phyloP scores from a whole-genome alignment of 2,888 invertebrate species.

The Ichneumoninae sp. region DNA sequence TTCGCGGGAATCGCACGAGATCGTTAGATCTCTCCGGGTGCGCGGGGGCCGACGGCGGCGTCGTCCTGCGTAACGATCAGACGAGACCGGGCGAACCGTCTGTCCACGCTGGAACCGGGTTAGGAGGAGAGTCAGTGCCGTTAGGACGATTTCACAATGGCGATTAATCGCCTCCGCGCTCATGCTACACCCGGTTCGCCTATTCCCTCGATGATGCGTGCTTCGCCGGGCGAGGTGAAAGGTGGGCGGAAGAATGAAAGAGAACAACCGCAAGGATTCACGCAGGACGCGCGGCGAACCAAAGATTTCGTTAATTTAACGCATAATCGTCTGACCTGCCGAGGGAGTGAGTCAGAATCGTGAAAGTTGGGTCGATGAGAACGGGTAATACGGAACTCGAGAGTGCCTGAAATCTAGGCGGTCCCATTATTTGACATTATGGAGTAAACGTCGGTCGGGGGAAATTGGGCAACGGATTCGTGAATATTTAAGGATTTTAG shows the following conservation, averaged over 20 bases:
- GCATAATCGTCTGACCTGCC: conserved; percentile 32
- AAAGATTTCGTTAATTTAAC: conserved; percentile 40
- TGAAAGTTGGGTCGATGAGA: conserved; percentile 42
- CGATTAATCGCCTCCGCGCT: conserved; percentile 70
- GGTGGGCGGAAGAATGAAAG: conserved; percentile 65
- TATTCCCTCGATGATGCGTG: conserved; percentile 36
- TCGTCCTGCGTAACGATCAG: conserved; percentile 39
- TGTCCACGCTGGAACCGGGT: conserved; percentile 70
- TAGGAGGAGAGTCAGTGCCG: conserved; percentile 71
- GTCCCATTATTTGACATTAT: neutral
- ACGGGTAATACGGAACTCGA: conserved; percentile 10
- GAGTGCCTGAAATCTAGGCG: neutral
- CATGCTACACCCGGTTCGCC: conserved; percentile 27
- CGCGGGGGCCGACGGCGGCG: neutral
- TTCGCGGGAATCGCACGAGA: neutral
- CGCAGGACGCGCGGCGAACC: conserved; percentile 7
- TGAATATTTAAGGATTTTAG: neutral
- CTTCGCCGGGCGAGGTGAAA: conserved; percentile 64
- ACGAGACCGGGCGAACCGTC: conserved; percentile 43
- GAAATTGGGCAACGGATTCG: neutral
- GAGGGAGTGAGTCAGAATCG: conserved; percentile 34
- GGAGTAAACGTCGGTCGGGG: neutral
- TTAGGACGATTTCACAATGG: conserved; percentile 74
- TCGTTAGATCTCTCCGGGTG: neutral
- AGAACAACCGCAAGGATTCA: conserved; percentile 39